phyloP scores from a whole-genome alignment of 2,113 vertebrate species.

The Callipepla squamata region DNA sequence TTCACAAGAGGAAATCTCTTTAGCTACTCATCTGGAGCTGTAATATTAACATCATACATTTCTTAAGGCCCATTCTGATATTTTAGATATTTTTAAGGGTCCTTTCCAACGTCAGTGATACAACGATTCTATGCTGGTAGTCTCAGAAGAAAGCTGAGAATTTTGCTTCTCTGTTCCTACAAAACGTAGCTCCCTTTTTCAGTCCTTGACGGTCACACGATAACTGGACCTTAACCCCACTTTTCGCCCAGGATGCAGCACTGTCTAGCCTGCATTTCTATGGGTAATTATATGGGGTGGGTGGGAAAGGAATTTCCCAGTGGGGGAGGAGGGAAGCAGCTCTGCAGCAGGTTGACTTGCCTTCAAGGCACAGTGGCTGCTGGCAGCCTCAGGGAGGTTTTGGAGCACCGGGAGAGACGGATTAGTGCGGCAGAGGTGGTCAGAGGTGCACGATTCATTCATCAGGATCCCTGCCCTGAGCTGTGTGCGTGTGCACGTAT shows the following conservation, averaged over 20 bases:
- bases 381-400: not conserved
- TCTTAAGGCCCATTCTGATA: not conserved
- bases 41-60: not conserved
- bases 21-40: not conserved
- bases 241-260: not conserved
- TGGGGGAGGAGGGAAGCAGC: not conserved
- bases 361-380: not conserved
- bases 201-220: not conserved
- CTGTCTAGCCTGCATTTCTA: not conserved
- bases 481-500: not conserved
- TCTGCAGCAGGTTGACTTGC: not conserved
- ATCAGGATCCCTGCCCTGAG: not conserved
- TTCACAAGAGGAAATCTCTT: not conserved
- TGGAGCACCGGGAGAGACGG: not conserved
- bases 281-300: not conserved
- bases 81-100: no score
- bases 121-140: not conserved
- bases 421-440: accelerated
- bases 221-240: not conserved
- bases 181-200: not conserved
- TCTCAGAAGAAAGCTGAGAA: not conserved
- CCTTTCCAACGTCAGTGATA: no score
- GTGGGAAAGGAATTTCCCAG: not conserved
- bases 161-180: not conserved
- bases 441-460: not conserved